A percentile compares a stretch with the other conserved stretches of the same genome.
Conservation (phyloP, 2,888 invertebrate species). For the Plemyria rubiginata region DNA sequence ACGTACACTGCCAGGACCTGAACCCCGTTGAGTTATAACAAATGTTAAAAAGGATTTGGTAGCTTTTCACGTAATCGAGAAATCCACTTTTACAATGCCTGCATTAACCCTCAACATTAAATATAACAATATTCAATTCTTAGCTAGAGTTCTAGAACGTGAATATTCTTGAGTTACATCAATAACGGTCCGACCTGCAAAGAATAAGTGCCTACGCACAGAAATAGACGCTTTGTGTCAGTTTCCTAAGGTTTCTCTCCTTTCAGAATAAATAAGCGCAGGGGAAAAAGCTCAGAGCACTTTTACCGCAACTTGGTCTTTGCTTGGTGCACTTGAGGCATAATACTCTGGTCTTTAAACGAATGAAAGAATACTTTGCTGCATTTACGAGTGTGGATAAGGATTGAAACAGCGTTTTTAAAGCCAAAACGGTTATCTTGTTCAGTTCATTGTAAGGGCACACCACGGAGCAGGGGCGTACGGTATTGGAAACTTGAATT, state of each 20-base stretch:
- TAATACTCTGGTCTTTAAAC: not conserved
- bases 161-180: not conserved
- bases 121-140: not conserved
- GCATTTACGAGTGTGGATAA: not conserved
- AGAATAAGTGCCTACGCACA: constrained; percentile 1
- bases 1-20: no score
- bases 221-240: constrained; percentile 13
- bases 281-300: constrained; percentile 4
- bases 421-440: not conserved
- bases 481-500: no score
- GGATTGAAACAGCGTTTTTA: not conserved
- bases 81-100: no score
- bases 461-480: no score
- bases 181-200: not conserved
- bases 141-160: not conserved
- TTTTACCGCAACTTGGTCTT: constrained; percentile 10
- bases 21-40: no score
- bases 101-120: not conserved
- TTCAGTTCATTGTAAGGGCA: no score
- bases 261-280: constrained; percentile 10
- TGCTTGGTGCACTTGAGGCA: constrained; percentile 2
- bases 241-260: constrained; percentile 8
- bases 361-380: not conserved
- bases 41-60: no score
- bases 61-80: no score